These are phyloP conservation scores for Tauraco erythrolophus DNA, from an alignment of 2,113 vertebrate species.

Conservation along the genomic window DNA sequence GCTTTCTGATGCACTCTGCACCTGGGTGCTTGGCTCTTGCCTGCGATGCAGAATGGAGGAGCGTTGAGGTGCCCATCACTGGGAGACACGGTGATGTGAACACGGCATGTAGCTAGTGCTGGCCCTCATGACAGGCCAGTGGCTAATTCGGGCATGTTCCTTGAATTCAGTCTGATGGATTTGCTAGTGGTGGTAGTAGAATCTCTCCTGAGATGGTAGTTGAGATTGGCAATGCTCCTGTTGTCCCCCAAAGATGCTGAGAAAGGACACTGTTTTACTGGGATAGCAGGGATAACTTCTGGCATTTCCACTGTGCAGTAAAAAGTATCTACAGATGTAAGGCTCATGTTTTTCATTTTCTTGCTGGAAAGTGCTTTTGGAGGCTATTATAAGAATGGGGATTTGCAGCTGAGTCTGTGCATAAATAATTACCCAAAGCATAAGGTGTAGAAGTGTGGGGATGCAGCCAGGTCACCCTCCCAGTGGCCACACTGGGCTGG, in stretches of 20 bases:
- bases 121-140: not conserved
- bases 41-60: not conserved
- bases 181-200: not conserved
- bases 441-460: not conserved
- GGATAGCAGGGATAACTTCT: not conserved
- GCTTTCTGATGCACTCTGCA: not conserved
- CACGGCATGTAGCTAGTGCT: not conserved
- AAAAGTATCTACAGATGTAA: not conserved
- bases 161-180: not conserved
- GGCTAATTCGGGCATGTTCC: rapidly evolving
- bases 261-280: not conserved
- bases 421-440: not conserved
- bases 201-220: not conserved
- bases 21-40: not conserved
- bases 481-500: not conserved
- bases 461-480: not conserved
- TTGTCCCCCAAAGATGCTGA: not conserved
- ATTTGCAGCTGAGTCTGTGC: not conserved
- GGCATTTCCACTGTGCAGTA: not conserved
- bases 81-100: not conserved
- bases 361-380: not conserved
- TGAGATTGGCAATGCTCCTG: not conserved
- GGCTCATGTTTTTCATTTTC: not conserved
- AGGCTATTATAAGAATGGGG: not conserved
- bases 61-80: rapidly evolving